Evolutionary conservation across 2,888 invertebrate genomes (phyloP).

Genomic region (Baronia brevicornis): DNA sequence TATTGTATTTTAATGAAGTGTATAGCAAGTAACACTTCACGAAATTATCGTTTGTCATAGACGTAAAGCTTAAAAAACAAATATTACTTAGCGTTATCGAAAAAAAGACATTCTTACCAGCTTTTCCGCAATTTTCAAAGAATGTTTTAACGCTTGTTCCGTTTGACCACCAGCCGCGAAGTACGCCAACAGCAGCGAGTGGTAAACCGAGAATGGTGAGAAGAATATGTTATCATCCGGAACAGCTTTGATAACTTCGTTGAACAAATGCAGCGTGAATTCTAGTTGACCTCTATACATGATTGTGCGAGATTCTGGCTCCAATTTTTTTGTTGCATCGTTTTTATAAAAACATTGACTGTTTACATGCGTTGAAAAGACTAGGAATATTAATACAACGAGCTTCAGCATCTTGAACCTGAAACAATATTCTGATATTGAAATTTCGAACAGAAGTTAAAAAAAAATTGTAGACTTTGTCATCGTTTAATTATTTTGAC

Average conservation of each 20-base stretch:
- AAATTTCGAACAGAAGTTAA: no score
- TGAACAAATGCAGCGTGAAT: conserved; percentile 83
- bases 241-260: conserved; percentile 78
- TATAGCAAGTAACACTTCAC: no score
- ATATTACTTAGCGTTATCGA: not conserved
- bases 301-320: conserved; percentile 44
- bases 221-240: conserved; percentile 88
- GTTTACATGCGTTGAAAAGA: conserved; percentile 38
- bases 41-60: not conserved
- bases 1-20: no score
- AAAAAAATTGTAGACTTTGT: no score
- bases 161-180: conserved; percentile 84
- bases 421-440: no score
- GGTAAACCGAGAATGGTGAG: conserved; percentile 91
- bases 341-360: conserved; percentile 66
- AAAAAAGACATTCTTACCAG: conserved; percentile 51
- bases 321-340: conserved; percentile 57
- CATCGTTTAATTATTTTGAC: no score
- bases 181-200: conserved; percentile 85
- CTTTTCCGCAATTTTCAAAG: conserved; percentile 75
- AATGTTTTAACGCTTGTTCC: conserved; percentile 77
- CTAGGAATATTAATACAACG: conserved; percentile 31
- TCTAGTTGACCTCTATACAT: conserved; percentile 72
- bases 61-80: not conserved
- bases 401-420: conserved; percentile 49